Percentiles rank a stretch among this genome's conserved stretches.
Evolutionary conservation across 2,113 vertebrate species (phyloP).

Genomic region (Thamnaconus septentrionalis): DNA sequence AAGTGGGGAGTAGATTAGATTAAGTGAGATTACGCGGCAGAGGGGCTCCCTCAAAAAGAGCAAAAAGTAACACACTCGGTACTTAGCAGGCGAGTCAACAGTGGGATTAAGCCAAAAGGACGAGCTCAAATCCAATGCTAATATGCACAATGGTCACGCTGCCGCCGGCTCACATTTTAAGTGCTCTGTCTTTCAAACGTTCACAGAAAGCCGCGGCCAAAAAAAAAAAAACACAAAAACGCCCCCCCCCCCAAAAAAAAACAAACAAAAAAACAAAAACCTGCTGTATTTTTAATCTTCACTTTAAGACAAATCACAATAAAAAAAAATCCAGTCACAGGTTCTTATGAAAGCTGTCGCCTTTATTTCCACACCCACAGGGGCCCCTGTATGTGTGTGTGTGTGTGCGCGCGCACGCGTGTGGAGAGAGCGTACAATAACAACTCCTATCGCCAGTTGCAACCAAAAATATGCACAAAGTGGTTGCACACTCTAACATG

Average conservation of each 20-base stretch:
- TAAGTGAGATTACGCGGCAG: conserved; percentile 73
- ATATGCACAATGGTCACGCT: conserved; percentile 57
- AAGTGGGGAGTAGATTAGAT: conserved; percentile 72
- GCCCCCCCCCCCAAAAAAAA: too few relatives aligned
- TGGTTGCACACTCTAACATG: conserved; percentile 68
- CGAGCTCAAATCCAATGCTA: conserved; percentile 65
- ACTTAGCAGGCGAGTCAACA: conserved; percentile 71
- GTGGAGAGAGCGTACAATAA: conserved; percentile 53
- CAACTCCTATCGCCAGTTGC: conserved; percentile 57
- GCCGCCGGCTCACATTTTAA: conserved; percentile 40
- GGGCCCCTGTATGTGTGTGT: too few relatives aligned
- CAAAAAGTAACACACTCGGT: conserved; percentile 71
- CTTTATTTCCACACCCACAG: too few relatives aligned
- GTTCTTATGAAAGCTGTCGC: too few relatives aligned
- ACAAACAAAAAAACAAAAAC: too few relatives aligned
- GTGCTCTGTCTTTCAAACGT: conserved; percentile 22
- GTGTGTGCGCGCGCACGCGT: too few relatives aligned
- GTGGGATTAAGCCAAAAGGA: conserved; percentile 64
- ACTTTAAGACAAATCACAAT: too few relatives aligned
- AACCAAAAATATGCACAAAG: conserved; percentile 63
- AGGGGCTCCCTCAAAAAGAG: conserved; percentile 73
- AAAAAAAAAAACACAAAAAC: conserved; percentile 12
- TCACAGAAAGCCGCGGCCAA: background rate
- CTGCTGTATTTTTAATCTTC: too few relatives aligned
- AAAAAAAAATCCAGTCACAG: too few relatives aligned